Conservation (phyloP, 2,113 vertebrate genomes). For the Trematocara variabile region DNA sequence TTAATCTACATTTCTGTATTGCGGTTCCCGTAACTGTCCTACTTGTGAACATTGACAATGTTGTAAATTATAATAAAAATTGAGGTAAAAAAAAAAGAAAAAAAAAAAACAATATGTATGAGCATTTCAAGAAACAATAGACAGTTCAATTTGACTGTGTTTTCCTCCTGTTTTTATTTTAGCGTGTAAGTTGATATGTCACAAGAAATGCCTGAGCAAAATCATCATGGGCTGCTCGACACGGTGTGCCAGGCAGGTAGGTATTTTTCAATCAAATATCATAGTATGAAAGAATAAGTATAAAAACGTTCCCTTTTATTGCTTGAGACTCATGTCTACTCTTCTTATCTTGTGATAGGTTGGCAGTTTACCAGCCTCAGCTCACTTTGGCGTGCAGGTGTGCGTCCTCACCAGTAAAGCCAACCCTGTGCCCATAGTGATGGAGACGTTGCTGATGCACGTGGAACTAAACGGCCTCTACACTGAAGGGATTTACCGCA, state of each 20-base stretch:
- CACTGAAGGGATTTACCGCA: constrained; percentile 95
- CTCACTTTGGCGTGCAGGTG: constrained; percentile 87
- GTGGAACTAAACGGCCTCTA: constrained; percentile 94
- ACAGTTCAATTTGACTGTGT: not conserved
- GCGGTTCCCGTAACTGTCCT: too few species aligned
- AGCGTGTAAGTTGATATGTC: constrained; percentile 94
- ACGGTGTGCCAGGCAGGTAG: constrained; percentile 76
- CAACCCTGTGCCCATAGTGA: constrained; percentile 81
- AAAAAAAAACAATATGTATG: not conserved
- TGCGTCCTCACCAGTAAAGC: constrained; percentile 77
- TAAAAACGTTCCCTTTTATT: not conserved
- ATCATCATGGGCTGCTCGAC: constrained; percentile 82
- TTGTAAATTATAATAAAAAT: too few species aligned
- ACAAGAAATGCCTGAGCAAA: constrained; percentile 90
- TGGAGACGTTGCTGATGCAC: constrained; percentile 86
- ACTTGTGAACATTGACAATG: too few species aligned
- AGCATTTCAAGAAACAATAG: not conserved
- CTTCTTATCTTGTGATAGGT: constrained; percentile 40
- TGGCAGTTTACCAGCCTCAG: constrained; percentile 57
- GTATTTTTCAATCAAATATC: not conserved
- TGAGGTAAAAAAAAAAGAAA: too few species aligned
- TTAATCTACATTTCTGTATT: too few species aligned
- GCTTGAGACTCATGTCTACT: not conserved
- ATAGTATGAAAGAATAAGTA: not conserved
- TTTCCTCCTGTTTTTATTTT: not conserved